Percentiles rank a stretch among this genome's conserved stretches.
Evolutionary conservation across 2,888 invertebrate species (phyloP).

Genomic region (Thereva unica): DNA sequence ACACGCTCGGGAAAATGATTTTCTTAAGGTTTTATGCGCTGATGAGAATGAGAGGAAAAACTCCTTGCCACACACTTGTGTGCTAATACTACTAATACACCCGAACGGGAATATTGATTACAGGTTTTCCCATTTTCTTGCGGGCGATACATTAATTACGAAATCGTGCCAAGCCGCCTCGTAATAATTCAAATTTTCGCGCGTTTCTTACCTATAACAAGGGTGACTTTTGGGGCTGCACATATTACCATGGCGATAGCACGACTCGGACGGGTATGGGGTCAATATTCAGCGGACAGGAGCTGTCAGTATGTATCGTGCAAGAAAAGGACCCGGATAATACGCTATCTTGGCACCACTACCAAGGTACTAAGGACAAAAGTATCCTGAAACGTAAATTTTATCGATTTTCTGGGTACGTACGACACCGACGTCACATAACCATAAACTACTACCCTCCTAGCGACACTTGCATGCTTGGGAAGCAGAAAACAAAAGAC

Average conservation of each 20-base stretch:
- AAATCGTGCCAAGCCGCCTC: slow-evolving; percentile 24
- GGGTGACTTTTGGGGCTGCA: neutral
- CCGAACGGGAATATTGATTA: slow-evolving; percentile 9
- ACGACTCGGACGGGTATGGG: too few species aligned
- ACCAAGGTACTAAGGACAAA: too few species aligned
- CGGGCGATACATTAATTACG: slow-evolving; percentile 25
- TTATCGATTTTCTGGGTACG: slow-evolving; percentile 17
- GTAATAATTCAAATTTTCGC: slow-evolving; percentile 13
- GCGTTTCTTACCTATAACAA: slow-evolving; percentile 6
- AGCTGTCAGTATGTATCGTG: too few species aligned
- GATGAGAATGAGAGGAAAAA: slow-evolving; percentile 6
- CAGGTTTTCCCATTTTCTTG: slow-evolving; percentile 17
- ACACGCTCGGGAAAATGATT: too few species aligned
- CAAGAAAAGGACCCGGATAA: too few species aligned
- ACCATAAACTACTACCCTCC: slow-evolving; percentile 31
- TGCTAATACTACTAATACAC: neutral
- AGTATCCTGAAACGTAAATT: slow-evolving; percentile 25
- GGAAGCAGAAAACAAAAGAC: slow-evolving; percentile 14
- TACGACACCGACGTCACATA: slow-evolving; percentile 32
- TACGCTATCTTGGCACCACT: too few species aligned
- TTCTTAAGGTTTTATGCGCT: too few species aligned
- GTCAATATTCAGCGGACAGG: too few species aligned
- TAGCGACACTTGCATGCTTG: slow-evolving; percentile 27
- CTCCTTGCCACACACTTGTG: slow-evolving; percentile 10
- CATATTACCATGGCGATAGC: too few species aligned